A percentile compares a stretch with the other conserved stretches of the same genome.
Conservation (phyloP, 1,140 invertebrate genomes). For the Frieseomelitta varia region DNA sequence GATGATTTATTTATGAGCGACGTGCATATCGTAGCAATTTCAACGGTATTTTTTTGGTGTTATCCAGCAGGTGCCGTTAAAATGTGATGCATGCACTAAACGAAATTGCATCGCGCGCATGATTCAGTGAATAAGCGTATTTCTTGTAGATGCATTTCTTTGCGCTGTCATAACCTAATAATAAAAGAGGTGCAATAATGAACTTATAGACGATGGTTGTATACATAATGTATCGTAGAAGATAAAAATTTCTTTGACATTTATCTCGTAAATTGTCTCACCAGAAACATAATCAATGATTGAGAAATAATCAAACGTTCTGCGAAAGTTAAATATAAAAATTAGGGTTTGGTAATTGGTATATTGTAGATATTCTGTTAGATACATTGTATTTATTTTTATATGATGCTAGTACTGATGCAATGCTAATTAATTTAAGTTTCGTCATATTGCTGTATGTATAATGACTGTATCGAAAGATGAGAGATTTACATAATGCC, state of each 20-base stretch:
- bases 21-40: background rate
- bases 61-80: slow-evolving; percentile 4
- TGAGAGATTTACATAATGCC: background rate
- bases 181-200: background rate
- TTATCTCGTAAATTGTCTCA: no score
- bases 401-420: background rate
- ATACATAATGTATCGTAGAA: background rate
- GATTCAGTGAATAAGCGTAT: background rate
- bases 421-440: background rate
- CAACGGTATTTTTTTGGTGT: background rate
- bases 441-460: background rate
- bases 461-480: background rate
- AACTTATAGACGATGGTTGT: background rate
- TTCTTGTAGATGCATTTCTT: background rate
- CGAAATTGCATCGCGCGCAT: slow-evolving; percentile 9
- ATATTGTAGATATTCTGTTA: no score
- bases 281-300: no score
- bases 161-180: background rate
- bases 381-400: no score
- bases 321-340: background rate
- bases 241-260: background rate
- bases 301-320: no score
- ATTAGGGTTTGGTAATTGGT: background rate
- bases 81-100: background rate
- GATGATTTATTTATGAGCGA: background rate